These are phyloP conservation scores for Hyalella azteca DNA, from an alignment of 2,888 invertebrate genomes.

Conservation along the genomic window DNA sequence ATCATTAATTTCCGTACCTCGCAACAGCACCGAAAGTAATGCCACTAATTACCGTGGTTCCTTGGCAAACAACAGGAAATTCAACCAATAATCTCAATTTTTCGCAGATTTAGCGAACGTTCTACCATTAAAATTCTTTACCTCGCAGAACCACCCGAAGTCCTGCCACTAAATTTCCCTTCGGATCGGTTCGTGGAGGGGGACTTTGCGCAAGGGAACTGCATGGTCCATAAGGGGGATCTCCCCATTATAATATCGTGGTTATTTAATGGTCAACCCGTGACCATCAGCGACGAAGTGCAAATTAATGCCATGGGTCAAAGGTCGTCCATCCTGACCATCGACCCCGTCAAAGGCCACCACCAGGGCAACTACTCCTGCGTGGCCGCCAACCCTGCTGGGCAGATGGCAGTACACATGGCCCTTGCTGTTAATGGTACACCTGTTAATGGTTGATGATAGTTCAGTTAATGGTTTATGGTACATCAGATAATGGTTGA, in stretches of 20 bases:
- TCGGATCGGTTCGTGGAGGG: constrained; percentile 59
- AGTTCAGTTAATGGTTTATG: no score
- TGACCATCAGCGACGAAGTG: constrained; percentile 60
- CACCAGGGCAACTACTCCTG: constrained; percentile 77
- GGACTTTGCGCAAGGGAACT: constrained; percentile 61
- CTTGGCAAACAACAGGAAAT: no score
- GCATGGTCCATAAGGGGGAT: constrained; percentile 62
- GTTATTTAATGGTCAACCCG: constrained; percentile 61
- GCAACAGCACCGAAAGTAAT: no score
- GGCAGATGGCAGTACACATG: constrained; percentile 63
- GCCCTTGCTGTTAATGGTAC: constrained; percentile 56
- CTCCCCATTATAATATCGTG: constrained; percentile 61
- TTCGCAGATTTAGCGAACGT: no score
- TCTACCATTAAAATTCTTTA: no score
- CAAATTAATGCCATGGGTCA: constrained; percentile 60
- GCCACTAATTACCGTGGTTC: no score
- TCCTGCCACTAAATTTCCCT: constrained; percentile 62
- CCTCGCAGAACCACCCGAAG: constrained; percentile 63
- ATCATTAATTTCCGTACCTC: no score
- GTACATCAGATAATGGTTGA: no score
- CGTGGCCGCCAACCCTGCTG: constrained; percentile 72
- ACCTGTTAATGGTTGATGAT: no score
- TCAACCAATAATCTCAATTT: no score
- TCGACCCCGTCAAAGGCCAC: constrained; percentile 70
- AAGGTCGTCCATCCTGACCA: constrained; percentile 61